Evolutionary conservation across 92 coral and sea anemone species (phyloP), one percentile per base, ranked within the genome.

Genomic region (Diadumene lineata): DNA sequence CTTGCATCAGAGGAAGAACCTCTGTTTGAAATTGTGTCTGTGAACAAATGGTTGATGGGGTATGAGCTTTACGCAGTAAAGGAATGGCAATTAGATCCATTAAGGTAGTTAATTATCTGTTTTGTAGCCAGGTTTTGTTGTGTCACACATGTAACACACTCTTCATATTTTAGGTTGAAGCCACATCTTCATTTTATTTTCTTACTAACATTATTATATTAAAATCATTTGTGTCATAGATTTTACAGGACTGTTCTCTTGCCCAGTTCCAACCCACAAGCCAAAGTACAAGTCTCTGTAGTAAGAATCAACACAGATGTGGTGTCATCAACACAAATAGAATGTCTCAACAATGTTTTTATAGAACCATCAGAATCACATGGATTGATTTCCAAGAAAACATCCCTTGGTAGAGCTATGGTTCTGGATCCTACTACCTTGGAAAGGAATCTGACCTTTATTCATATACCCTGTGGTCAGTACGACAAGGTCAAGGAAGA

Each of bases 51-150:
- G 96, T 77, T 90, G 29, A 64, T 46, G 11, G 92, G 96, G 17
- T 90, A 87, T 50, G 80, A 78, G 62, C 68, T 90, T 61, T 87
- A 58, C 66, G 96, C 96, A 2, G 90, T 90, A 22, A 87, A 90
- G 74, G 96, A 90, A 51, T 90, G 96, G 96, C 92, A 87, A 74
- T 56, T 84, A 16, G 81, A 90, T 30, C 89, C 88, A 62, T 57
- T 83, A 34, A 90, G 96, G 96, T 87, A 32, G 46, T 38, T 38
- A 38, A 4, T 38, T 38, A 38, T 38, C 13, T 0, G 44, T 24
- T 8, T 25, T 2, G 13, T 25, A 28, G 23, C 16, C 19, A 67
- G 43, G 24, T 30, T 29, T 16, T 16, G n/a, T 7, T 53, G 19
- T 25, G 2, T 15, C 51, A 25, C 2, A 0, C 29, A 27, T 16